Percentiles rank a stretch among this genome's conserved stretches.
These are phyloP conservation scores for Montipora sp. DNA, from an alignment of 64 coral and sea anemone genomes.

Conservation along the genomic window DNA sequence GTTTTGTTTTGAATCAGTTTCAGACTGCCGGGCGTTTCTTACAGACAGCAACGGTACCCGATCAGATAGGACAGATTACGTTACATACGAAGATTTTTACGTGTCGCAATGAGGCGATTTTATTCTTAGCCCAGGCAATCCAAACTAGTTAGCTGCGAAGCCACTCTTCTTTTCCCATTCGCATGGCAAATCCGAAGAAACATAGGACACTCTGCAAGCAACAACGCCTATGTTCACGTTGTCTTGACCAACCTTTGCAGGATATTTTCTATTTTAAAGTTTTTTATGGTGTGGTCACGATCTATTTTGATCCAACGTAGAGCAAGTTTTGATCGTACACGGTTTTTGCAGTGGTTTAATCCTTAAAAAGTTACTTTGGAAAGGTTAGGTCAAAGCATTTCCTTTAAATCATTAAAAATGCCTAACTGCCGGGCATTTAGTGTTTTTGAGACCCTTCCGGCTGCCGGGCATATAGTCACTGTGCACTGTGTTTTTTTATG, in stretches of 20 bases:
- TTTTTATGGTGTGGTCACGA: no score
- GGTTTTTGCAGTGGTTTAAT: no score
- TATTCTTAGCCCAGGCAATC: not conserved
- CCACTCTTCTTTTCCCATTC: not conserved
- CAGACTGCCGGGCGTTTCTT: conserved; percentile 10
- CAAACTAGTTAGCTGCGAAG: conserved; percentile 1
- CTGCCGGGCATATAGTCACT: no score
- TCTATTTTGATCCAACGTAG: no score
- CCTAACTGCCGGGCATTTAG: not conserved
- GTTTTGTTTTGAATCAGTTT: conserved; percentile 1
- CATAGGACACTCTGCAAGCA: not conserved
- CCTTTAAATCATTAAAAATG: not conserved
- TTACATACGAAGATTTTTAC: not conserved
- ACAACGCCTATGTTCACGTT: no score
- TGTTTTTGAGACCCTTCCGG: not conserved
- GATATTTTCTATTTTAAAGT: no score
- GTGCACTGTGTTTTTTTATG: no score
- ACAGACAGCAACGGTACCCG: not conserved
- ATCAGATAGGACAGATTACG: no score
- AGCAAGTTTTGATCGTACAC: no score
- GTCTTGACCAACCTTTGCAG: no score
- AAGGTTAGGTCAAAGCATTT: not conserved
- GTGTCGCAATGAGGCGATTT: conserved; percentile 4
- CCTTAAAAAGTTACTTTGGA: no score
- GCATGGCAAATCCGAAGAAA: conserved; percentile 7